phyloP scores from a whole-genome alignment of 1,140 invertebrate species.

The Brachionus plicatilis region DNA sequence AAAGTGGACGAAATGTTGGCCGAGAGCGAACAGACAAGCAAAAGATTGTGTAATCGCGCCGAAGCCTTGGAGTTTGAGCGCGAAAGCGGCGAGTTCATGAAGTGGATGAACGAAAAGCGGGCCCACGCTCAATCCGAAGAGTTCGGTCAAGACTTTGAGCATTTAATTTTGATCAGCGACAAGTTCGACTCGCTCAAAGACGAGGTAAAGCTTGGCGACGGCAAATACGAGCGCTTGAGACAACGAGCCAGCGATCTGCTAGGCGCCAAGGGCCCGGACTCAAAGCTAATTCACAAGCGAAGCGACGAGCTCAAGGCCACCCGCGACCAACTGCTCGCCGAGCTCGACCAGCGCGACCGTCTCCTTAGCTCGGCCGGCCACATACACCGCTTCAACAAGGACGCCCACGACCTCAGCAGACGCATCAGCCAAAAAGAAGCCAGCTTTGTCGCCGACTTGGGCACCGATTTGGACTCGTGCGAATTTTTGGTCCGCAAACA shows the following conservation, averaged over 20 bases:
- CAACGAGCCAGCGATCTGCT: background rate
- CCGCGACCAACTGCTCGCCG: background rate
- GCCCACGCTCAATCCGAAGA: slow-evolving; percentile 35
- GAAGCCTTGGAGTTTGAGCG: slow-evolving; percentile 33
- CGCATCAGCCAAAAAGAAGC: slow-evolving; percentile 10
- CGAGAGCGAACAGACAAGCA: background rate
- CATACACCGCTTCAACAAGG: slow-evolving; percentile 29
- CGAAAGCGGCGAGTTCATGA: background rate
- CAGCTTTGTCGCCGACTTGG: background rate
- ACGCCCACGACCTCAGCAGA: background rate
- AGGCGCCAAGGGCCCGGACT: background rate
- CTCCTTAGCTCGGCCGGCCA: background rate
- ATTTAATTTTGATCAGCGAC: background rate
- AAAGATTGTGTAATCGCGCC: background rate
- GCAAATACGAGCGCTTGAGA: background rate
- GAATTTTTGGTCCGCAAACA: slow-evolving; percentile 30
- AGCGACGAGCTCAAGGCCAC: background rate
- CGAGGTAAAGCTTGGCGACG: background rate
- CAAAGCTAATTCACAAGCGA: background rate
- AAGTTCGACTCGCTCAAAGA: slow-evolving; percentile 12
- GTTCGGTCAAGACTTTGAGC: slow-evolving; percentile 31
- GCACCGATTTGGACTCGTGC: background rate
- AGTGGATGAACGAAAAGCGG: slow-evolving; percentile 18
- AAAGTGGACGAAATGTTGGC: background rate
- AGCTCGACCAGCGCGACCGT: background rate